Percentiles rank a stretch among this genome's conserved stretches.
Conservation (phyloP, 1,140 invertebrate genomes). For the Drosophila rufa region DNA sequence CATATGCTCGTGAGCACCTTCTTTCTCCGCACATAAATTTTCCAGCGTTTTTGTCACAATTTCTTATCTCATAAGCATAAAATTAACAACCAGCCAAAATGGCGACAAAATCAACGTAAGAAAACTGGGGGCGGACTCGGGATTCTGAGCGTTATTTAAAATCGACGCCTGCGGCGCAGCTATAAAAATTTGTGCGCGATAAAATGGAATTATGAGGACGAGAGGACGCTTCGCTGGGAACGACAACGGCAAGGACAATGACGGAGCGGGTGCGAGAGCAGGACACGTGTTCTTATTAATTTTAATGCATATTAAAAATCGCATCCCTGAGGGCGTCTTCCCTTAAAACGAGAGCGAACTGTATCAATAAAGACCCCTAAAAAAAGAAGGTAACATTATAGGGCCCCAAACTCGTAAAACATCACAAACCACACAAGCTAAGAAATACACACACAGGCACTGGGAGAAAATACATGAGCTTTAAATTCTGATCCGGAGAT, state of each 20-base stretch:
- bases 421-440: conserved; percentile 51
- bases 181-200: conserved; percentile 83
- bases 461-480: neutral
- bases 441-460: conserved; percentile 19
- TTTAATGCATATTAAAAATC: conserved; percentile 84
- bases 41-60: conserved; percentile 76
- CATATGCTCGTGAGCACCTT: conserved; percentile 55
- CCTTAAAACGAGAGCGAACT: conserved; percentile 46
- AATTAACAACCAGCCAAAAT: conserved; percentile 79
- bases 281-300: conserved; percentile 83
- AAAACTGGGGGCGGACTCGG: neutral
- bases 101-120: conserved; percentile 72
- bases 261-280: conserved; percentile 38
- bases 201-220: conserved; percentile 77
- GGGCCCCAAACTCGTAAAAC: conserved; percentile 48
- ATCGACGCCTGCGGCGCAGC: conserved; percentile 74
- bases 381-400: conserved; percentile 34
- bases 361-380: conserved; percentile 67
- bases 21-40: conserved; percentile 58
- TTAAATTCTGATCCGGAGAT: neutral
- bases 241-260: conserved; percentile 23
- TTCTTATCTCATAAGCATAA: conserved; percentile 80
- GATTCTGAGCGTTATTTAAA: conserved; percentile 62
- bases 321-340: conserved; percentile 39
- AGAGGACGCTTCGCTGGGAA: too few species aligned